Evolutionary conservation across 2,113 vertebrate species (phyloP).

Genomic region (Platysternon megacephalum): DNA sequence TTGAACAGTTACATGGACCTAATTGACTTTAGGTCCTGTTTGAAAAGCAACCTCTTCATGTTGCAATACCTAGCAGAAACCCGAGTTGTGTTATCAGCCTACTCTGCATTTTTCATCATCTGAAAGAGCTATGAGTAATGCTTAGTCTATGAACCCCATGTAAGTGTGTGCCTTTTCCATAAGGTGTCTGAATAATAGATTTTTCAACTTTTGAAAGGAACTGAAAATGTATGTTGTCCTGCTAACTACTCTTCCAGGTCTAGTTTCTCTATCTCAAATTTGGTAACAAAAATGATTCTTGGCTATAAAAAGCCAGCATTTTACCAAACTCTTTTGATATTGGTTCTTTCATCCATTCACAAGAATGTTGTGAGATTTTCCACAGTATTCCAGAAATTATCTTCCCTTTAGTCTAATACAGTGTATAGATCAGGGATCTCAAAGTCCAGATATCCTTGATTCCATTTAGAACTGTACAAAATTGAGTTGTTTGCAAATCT

Average conservation of each 20-base stretch:
- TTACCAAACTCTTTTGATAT: slow-evolving; percentile 26
- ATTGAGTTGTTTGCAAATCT: rapidly evolving
- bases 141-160: not conserved
- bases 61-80: slow-evolving; percentile 40
- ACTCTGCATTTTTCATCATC: slow-evolving; percentile 38
- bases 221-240: slow-evolving; percentile 36
- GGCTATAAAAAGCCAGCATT: not conserved
- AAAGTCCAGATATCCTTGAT: not conserved
- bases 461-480: rapidly evolving
- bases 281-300: slow-evolving; percentile 20
- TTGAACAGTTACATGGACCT: slow-evolving; percentile 55
- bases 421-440: not conserved
- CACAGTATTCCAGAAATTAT: not conserved
- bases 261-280: slow-evolving; percentile 14
- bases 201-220: slow-evolving; percentile 33
- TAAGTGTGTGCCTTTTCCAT: not conserved
- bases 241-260: not conserved
- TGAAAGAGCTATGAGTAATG: slow-evolving; percentile 40
- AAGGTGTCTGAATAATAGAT: not conserved
- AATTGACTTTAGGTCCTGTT: slow-evolving; percentile 58
- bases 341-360: not conserved
- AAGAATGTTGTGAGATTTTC: not conserved
- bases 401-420: not conserved
- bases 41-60: slow-evolving; percentile 40
- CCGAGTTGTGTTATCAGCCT: not conserved